A percentile compares a stretch with the other conserved stretches of the same genome.
These are phyloP conservation scores for Silurus aristotelis DNA, from an alignment of 2,797 vertebrate species.

Conservation along the genomic window DNA sequence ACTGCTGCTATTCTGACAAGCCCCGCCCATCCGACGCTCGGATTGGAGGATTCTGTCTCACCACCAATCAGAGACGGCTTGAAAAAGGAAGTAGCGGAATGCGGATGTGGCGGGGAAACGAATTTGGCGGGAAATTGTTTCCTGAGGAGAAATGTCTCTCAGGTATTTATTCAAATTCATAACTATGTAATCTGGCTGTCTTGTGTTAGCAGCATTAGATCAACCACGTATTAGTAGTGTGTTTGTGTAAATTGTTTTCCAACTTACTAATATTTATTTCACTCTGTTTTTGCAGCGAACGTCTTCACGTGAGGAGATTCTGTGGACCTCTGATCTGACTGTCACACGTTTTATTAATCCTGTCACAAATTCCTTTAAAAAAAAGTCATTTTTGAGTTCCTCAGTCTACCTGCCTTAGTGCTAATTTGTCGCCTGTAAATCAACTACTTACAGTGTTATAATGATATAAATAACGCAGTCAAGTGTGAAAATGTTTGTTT, in stretches of 20 bases:
- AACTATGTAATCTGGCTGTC: neutral
- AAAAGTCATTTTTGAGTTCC: neutral
- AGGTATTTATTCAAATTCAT: neutral
- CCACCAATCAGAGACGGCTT: neutral
- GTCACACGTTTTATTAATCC: neutral
- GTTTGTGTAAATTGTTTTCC: neutral
- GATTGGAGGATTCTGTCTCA: neutral
- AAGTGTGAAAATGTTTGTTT: neutral
- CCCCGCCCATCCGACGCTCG: neutral
- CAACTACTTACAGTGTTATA: neutral
- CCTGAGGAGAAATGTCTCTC: neutral
- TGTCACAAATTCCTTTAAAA: neutral
- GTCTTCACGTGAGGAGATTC: neutral
- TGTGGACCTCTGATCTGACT: neutral
- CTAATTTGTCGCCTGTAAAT: no score
- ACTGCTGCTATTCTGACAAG: neutral
- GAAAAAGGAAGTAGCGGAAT: neutral
- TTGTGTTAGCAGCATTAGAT: neutral
- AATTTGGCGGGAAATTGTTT: constrained; percentile 10
- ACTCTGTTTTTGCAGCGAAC: neutral
- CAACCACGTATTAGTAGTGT: neutral
- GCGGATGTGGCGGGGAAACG: neutral
- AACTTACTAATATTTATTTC: neutral
- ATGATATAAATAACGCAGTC: neutral
- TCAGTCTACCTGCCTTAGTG: no score